Evolutionary conservation across 2,888 invertebrate genomes (phyloP).

Genomic region (Lasioglossum lativentre): DNA sequence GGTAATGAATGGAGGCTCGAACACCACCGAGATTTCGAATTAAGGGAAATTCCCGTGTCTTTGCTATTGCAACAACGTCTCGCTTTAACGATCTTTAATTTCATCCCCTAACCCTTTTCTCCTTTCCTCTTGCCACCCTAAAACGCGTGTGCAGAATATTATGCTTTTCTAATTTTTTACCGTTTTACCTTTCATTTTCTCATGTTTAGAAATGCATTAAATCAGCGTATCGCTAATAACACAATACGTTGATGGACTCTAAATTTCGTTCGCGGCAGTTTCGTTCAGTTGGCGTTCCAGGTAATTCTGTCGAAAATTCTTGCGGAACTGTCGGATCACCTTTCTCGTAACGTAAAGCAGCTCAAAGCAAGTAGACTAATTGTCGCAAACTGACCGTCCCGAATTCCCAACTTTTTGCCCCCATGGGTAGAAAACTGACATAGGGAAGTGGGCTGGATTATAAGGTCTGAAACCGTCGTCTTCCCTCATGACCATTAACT

Average conservation of each 20-base stretch:
- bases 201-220: too few species aligned
- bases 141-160: not conserved
- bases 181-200: too few species aligned
- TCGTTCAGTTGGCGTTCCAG: not conserved
- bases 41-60: constrained; percentile 52
- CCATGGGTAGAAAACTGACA: constrained; percentile 46
- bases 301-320: not conserved
- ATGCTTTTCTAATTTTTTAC: not conserved
- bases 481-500: constrained; percentile 74
- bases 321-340: not conserved
- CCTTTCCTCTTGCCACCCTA: not conserved
- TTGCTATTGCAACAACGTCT: constrained; percentile 52
- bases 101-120: not conserved
- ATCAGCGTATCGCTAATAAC: too few species aligned
- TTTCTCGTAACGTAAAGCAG: not conserved
- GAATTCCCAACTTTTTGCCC: constrained; percentile 50
- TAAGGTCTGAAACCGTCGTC: constrained; percentile 62
- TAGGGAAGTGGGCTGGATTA: constrained; percentile 60
- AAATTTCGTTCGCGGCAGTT: not conserved
- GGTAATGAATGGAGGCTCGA: constrained; percentile 64
- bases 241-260: too few species aligned
- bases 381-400: constrained; percentile 35
- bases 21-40: constrained; percentile 62
- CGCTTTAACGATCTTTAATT: constrained; percentile 37
- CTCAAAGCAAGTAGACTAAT: constrained; percentile 39